phyloP scores from a whole-genome alignment of 2,888 invertebrate species.

The Diarsia mendica region DNA sequence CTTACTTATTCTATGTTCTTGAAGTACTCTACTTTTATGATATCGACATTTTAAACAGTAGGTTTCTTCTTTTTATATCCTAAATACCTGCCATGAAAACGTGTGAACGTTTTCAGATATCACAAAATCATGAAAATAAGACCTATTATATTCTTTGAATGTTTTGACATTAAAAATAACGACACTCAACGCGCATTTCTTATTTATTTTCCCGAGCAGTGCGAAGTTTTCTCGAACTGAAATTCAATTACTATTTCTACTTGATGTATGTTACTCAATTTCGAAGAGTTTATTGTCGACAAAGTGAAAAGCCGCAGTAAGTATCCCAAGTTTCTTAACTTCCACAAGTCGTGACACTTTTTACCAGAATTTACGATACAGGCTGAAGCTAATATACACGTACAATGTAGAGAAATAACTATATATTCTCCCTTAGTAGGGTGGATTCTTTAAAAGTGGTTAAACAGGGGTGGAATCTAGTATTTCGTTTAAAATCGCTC shows the following conservation, averaged over 20 bases:
- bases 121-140: slow-evolving; percentile 12
- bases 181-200: slow-evolving; percentile 32
- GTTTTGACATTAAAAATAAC: slow-evolving; percentile 30
- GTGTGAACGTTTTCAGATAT: slow-evolving; percentile 13
- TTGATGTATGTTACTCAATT: slow-evolving; percentile 70
- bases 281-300: slow-evolving; percentile 73
- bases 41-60: slow-evolving; percentile 37
- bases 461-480: slow-evolving; percentile 70
- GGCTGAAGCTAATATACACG: slow-evolving; percentile 66
- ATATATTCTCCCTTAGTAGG: slow-evolving; percentile 61
- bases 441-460: slow-evolving; percentile 67
- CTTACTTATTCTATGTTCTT: slow-evolving; percentile 10
- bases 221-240: slow-evolving; percentile 59
- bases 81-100: slow-evolving; percentile 18
- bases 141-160: slow-evolving; percentile 12
- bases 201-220: slow-evolving; percentile 41
- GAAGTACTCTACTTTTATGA: slow-evolving; percentile 35
- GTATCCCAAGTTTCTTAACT: slow-evolving; percentile 71
- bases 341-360: slow-evolving; percentile 73
- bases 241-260: slow-evolving; percentile 67
- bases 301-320: slow-evolving; percentile 72
- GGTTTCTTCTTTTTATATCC: slow-evolving; percentile 6
- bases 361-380: slow-evolving; percentile 72
- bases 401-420: slow-evolving; percentile 61
- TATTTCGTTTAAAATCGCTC: slow-evolving; percentile 81